Percentiles rank a stretch among this genome's conserved stretches.
phyloP scores from a whole-genome alignment of 2,888 invertebrate species.

The Drosophila picticornis region DNA sequence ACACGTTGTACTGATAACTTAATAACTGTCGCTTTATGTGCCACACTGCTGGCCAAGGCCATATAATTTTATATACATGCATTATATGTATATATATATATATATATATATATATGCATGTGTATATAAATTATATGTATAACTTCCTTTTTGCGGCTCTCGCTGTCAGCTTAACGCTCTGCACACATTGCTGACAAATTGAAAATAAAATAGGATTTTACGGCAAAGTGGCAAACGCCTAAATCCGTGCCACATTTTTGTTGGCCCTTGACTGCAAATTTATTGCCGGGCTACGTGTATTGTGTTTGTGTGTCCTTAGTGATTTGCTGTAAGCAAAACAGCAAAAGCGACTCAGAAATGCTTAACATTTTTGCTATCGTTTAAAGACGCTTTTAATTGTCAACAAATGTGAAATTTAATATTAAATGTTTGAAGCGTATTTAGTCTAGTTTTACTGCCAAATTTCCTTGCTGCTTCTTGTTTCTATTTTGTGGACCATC shows the following conservation, averaged over 20 bases:
- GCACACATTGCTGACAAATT: conserved; percentile 63
- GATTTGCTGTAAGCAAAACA: neutral
- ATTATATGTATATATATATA: conserved; percentile 21
- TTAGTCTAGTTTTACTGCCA: neutral
- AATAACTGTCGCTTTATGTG: conserved; percentile 45
- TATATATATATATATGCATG: neutral
- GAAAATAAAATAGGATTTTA: conserved; percentile 77
- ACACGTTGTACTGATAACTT: conserved; percentile 72
- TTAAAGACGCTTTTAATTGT: neutral
- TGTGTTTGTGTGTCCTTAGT: neutral
- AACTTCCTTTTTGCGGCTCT: neutral
- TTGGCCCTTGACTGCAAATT: conserved; percentile 50
- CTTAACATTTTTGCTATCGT: neutral
- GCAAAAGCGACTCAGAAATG: conserved; percentile 4
- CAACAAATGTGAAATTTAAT: neutral
- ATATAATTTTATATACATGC: conserved; percentile 14
- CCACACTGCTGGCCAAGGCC: conserved; percentile 18
- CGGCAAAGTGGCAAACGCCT: conserved; percentile 61
- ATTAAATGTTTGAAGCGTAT: neutral
- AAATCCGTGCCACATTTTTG: conserved; percentile 50
- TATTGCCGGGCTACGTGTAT: conserved; percentile 47
- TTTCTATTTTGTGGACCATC: neutral
- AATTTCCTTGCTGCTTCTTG: neutral
- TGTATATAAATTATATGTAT: conserved; percentile 22
- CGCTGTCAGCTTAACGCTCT: conserved; percentile 55